phyloP scores from a whole-genome alignment of 2,797 vertebrate species.

The Brachyalestes nurse region DNA sequence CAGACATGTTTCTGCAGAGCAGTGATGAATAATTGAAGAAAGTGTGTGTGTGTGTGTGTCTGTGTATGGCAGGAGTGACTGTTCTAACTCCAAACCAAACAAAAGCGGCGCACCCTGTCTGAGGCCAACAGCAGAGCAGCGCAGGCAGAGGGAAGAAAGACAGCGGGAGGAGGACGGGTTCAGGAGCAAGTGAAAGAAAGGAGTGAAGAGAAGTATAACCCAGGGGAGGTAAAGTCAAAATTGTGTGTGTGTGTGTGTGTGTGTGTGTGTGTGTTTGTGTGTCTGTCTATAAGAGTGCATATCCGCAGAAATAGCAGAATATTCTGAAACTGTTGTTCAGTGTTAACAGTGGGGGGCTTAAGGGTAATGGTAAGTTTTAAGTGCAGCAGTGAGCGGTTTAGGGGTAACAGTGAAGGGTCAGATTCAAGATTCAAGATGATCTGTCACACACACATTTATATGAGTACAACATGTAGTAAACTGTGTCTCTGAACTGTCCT shows the following conservation, averaged over 20 bases:
- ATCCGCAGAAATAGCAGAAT: neutral
- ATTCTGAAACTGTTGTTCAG: neutral
- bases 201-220: slow-evolving; percentile 10
- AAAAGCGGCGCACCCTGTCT: neutral
- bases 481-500: too few species aligned
- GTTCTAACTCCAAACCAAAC: neutral
- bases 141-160: neutral
- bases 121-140: neutral
- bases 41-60: neutral
- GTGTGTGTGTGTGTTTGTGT: slow-evolving; percentile 11
- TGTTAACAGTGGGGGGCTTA: too few species aligned
- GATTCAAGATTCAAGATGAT: too few species aligned
- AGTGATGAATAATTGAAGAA: slow-evolving; percentile 44
- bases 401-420: too few species aligned
- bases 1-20: slow-evolving; percentile 29
- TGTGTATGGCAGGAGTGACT: neutral
- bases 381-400: neutral
- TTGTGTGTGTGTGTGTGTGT: neutral
- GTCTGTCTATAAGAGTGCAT: neutral
- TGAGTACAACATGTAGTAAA: too few species aligned
- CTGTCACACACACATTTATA: too few species aligned
- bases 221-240: slow-evolving; percentile 4
- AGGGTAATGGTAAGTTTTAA: neutral
- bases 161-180: neutral
- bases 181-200: neutral